phyloP scores from a whole-genome alignment of 2,113 vertebrate genomes.

The Felis catus region DNA sequence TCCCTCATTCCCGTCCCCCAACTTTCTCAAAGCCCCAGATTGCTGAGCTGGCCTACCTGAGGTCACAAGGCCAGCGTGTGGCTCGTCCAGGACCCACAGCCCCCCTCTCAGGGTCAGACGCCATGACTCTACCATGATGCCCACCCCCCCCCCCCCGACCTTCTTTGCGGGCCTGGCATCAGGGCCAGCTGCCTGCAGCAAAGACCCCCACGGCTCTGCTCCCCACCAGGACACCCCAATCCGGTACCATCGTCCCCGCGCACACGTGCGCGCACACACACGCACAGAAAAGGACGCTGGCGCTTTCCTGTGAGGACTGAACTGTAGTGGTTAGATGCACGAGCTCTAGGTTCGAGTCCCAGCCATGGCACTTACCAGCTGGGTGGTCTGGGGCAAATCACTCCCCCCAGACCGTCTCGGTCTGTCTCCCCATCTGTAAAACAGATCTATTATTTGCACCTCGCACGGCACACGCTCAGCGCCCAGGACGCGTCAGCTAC shows the following conservation, averaged over 20 bases:
- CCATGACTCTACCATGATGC: too few relatives aligned
- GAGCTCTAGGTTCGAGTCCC: neutral
- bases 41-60: neutral
- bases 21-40: neutral
- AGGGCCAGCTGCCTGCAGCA: neutral
- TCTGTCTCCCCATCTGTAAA: neutral
- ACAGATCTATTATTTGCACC: fast-evolving
- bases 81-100: neutral
- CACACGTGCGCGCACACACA: too few relatives aligned
- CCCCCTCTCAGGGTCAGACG: fast-evolving
- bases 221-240: too few relatives aligned
- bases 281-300: neutral
- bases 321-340: fast-evolving
- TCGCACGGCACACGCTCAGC: fast-evolving
- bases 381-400: neutral
- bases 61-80: neutral
- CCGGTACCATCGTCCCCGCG: fast-evolving
- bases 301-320: neutral
- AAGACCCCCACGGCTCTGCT: fast-evolving
- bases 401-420: neutral
- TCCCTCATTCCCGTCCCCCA: neutral
- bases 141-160: too few relatives aligned
- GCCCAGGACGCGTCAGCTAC: neutral
- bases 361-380: neutral
- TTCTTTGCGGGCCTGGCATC: neutral